Percentiles rank a stretch among this genome's conserved stretches.
phyloP scores from a whole-genome alignment of 2,888 invertebrate species.

The Operophtera brumata region DNA sequence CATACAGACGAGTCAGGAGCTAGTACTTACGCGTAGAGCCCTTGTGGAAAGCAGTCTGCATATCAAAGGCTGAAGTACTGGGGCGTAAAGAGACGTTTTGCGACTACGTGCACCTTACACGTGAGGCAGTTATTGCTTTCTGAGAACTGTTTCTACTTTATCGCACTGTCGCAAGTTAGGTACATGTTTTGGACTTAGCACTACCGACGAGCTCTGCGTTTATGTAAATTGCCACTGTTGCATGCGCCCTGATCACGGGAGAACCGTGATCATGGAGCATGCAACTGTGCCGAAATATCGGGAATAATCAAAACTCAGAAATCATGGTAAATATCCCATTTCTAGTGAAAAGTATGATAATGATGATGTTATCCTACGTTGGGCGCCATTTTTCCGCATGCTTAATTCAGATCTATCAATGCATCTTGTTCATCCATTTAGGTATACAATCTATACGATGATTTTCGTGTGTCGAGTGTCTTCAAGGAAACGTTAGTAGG shows the following conservation, averaged over 20 bases:
- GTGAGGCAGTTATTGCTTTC: constrained; percentile 5
- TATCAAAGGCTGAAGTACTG: constrained; percentile 19
- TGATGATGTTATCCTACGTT: constrained; percentile 7
- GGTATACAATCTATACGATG: constrained; percentile 37
- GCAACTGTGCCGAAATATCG: too few relatives aligned
- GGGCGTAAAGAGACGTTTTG: constrained; percentile 19
- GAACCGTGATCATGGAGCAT: too few relatives aligned
- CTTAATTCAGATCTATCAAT: constrained; percentile 16
- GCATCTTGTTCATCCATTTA: constrained; percentile 37
- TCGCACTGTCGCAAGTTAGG: neutral
- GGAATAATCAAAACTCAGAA: too few relatives aligned
- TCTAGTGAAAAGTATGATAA: too few relatives aligned
- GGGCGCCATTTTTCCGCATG: constrained; percentile 18
- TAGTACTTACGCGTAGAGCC: neutral
- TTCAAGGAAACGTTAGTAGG: constrained; percentile 74
- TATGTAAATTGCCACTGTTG: too few relatives aligned
- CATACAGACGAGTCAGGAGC: neutral
- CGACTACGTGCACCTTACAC: constrained; percentile 17
- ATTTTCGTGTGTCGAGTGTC: constrained; percentile 56
- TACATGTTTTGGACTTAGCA: neutral
- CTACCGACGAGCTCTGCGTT: too few relatives aligned
- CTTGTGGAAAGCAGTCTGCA: constrained; percentile 21
- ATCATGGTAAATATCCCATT: too few relatives aligned
- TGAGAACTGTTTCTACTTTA: neutral
- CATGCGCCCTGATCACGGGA: too few relatives aligned